These are phyloP conservation scores for Zonitis immaculata DNA, from an alignment of 2,888 invertebrate species.

Conservation along the genomic window DNA sequence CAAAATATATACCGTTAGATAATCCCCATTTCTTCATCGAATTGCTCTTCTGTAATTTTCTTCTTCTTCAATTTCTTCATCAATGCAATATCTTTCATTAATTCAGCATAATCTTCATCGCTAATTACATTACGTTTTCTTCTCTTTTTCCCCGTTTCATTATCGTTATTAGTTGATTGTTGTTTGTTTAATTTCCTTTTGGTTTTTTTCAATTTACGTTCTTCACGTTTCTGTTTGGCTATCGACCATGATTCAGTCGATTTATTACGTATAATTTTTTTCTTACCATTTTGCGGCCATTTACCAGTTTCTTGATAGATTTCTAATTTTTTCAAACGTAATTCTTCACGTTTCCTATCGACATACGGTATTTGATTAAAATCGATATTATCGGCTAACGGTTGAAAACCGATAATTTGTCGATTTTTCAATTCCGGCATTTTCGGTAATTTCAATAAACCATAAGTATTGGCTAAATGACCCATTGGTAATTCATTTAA, in stretches of 20 bases:
- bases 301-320: slow-evolving; percentile 68
- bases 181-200: slow-evolving; percentile 62
- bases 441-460: slow-evolving; percentile 82
- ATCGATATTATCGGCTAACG: slow-evolving; percentile 67
- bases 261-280: slow-evolving; percentile 47
- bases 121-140: slow-evolving; percentile 44
- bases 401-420: slow-evolving; percentile 53
- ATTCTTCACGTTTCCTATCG: slow-evolving; percentile 72
- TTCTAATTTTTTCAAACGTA: slow-evolving; percentile 65
- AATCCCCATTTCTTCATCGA: slow-evolving; percentile 62
- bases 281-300: slow-evolving; percentile 47
- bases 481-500: slow-evolving; percentile 85
- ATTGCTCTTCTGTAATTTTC: slow-evolving; percentile 67
- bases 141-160: slow-evolving; percentile 47
- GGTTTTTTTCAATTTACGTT: slow-evolving; percentile 58
- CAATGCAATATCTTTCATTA: slow-evolving; percentile 75
- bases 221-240: slow-evolving; percentile 66
- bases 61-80: slow-evolving; percentile 83
- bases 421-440: slow-evolving; percentile 90
- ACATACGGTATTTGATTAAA: slow-evolving; percentile 70
- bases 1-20: no score
- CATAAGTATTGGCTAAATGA: slow-evolving; percentile 81
- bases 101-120: slow-evolving; percentile 69
- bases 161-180: slow-evolving; percentile 48
- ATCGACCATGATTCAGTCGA: slow-evolving; percentile 71